Evolutionary conservation across 2,888 invertebrate genomes (phyloP).

Genomic region (Cryptosula pallasiana): DNA sequence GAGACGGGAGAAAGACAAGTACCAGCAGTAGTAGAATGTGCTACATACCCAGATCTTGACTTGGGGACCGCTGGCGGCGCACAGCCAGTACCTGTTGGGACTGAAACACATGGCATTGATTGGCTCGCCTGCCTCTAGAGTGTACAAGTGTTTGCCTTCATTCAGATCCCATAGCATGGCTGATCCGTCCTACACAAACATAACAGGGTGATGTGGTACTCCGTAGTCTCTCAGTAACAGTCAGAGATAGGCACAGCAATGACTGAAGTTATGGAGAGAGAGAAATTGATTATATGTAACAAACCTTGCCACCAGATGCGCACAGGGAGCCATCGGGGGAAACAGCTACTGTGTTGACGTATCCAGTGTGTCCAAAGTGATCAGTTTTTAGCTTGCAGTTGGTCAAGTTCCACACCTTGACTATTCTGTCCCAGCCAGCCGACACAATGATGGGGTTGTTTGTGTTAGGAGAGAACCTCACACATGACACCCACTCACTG

Average conservation of each 20-base stretch:
- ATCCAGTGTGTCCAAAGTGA: slow-evolving; percentile 93
- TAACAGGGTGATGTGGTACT: too few species aligned
- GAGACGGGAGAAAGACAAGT: neutral
- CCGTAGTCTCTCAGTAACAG: too few species aligned
- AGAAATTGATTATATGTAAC: too few species aligned
- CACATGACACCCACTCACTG: slow-evolving; percentile 97
- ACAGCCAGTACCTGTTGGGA: slow-evolving; percentile 98
- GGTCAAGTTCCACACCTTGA: slow-evolving; percentile 97
- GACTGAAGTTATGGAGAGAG: too few species aligned
- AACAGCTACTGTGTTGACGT: slow-evolving; percentile 96
- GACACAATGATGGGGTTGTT: slow-evolving; percentile 98
- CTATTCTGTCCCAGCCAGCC: slow-evolving; percentile 95
- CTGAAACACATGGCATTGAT: slow-evolving; percentile 98
- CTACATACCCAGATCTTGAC: slow-evolving; percentile 94
- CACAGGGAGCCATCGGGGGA: slow-evolving; percentile 98
- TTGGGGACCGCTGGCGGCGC: slow-evolving; percentile 94
- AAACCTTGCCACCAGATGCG: slow-evolving; percentile 95
- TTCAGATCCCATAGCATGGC: slow-evolving; percentile 99
- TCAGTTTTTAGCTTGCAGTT: slow-evolving; percentile 98
- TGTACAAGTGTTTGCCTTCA: slow-evolving; percentile 98
- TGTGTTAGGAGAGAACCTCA: slow-evolving; percentile 96
- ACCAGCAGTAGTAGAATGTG: too few species aligned
- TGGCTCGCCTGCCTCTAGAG: slow-evolving; percentile 93
- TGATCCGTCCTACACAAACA: slow-evolving; percentile 73
- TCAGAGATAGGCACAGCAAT: too few species aligned